A percentile compares a stretch with the other conserved stretches of the same genome.
Evolutionary conservation across 1,140 invertebrate genomes (phyloP).

Genomic region (Diachasmimorpha longicaudata): DNA sequence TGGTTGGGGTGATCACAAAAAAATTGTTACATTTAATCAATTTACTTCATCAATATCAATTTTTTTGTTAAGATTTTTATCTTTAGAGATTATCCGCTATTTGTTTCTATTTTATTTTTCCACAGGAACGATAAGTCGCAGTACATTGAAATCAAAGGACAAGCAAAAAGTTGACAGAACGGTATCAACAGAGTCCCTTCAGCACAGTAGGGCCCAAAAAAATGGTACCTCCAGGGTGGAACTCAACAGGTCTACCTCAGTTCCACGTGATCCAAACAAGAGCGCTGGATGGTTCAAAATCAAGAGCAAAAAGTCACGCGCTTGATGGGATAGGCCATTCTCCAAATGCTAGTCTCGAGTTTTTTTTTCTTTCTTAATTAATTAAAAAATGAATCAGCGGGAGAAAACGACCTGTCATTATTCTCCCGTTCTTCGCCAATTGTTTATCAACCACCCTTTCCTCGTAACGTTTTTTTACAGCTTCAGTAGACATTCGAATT

Average conservation of each 20-base stretch:
- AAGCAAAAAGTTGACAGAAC: slow-evolving; percentile 62
- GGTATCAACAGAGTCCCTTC: slow-evolving; percentile 69
- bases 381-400: not conserved
- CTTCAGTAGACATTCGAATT: not conserved
- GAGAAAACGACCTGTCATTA: not conserved
- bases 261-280: slow-evolving; percentile 73
- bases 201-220: slow-evolving; percentile 49
- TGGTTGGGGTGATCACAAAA: too few relatives aligned
- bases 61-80: too few relatives aligned
- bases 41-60: too few relatives aligned
- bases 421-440: not conserved
- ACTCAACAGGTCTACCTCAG: slow-evolving; percentile 68
- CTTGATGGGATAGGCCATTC: slow-evolving; percentile 57
- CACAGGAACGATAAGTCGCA: slow-evolving; percentile 60
- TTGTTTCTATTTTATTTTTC: not conserved
- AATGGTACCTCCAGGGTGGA: slow-evolving; percentile 57
- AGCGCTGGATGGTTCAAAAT: slow-evolving; percentile 76
- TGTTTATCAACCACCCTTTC: not conserved
- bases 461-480: not conserved
- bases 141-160: slow-evolving; percentile 61
- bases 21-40: too few relatives aligned
- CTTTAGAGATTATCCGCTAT: too few relatives aligned
- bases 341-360: slow-evolving; percentile 62
- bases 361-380: slow-evolving; percentile 35
- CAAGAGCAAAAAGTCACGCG: slow-evolving; percentile 68